A percentile compares a stretch with the other conserved stretches of the same genome.
These are phyloP conservation scores for Neuroterus valhalla DNA, from an alignment of 1,140 invertebrate species.

Conservation along the genomic window DNA sequence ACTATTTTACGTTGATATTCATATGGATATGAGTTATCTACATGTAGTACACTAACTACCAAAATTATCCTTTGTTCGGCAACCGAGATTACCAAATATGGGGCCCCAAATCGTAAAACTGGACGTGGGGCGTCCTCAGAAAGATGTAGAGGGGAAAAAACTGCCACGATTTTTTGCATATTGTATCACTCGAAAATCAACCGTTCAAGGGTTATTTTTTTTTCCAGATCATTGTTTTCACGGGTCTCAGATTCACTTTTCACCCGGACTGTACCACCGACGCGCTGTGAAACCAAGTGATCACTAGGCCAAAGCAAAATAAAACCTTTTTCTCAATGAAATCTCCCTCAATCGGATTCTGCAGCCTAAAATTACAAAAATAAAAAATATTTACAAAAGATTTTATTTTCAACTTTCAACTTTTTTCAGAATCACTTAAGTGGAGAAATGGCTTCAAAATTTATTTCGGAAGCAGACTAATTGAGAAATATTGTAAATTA, in stretches of 20 bases:
- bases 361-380: not conserved
- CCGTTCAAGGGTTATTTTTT: constrained; percentile 55
- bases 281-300: constrained; percentile 58
- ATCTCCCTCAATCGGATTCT: not conserved
- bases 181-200: constrained; percentile 34
- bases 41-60: constrained; percentile 55
- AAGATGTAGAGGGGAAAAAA: constrained; percentile 56
- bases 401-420: not conserved
- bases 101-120: constrained; percentile 54
- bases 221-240: constrained; percentile 43
- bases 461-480: not conserved
- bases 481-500: not conserved
- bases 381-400: not conserved
- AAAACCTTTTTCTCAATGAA: constrained; percentile 27
- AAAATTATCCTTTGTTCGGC: constrained; percentile 41
- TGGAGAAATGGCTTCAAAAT: not conserved
- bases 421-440: not conserved
- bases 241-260: constrained; percentile 36
- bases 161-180: constrained; percentile 61
- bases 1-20: constrained; percentile 50
- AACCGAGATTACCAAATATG: not conserved
- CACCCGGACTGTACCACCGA: constrained; percentile 57
- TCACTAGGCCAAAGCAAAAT: constrained; percentile 36
- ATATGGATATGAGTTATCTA: constrained; percentile 46
- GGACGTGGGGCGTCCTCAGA: constrained; percentile 54